Evolutionary conservation across 2,797 vertebrate genomes (phyloP).

Genomic region (Sebastolobus alascanus): DNA sequence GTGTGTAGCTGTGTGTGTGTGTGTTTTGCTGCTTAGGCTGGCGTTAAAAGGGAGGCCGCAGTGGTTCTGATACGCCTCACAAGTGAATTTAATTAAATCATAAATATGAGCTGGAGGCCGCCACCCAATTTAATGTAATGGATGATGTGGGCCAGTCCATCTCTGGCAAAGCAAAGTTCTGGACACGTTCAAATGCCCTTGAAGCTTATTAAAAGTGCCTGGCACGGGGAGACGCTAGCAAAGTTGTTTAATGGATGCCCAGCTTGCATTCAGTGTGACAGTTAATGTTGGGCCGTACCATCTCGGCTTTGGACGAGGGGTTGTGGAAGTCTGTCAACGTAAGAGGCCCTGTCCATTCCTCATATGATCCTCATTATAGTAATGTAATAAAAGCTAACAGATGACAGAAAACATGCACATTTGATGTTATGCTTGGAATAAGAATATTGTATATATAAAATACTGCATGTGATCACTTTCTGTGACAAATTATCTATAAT

Average conservation of each 20-base stretch:
- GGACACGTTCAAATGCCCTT: constrained; percentile 88
- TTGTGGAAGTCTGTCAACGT: constrained; percentile 48
- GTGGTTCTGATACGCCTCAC: constrained; percentile 86
- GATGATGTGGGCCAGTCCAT: constrained; percentile 88
- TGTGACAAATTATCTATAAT: constrained; percentile 28
- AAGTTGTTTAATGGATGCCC: constrained; percentile 86
- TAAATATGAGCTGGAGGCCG: constrained; percentile 90
- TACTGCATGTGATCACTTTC: constrained; percentile 1
- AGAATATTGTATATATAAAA: constrained; percentile 13
- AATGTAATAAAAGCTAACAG: constrained; percentile 43
- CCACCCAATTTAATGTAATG: constrained; percentile 90
- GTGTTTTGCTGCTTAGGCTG: constrained; percentile 78
- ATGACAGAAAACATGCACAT: constrained; percentile 46
- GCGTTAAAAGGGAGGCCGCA: constrained; percentile 80
- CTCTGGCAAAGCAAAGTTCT: constrained; percentile 87
- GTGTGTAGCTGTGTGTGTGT: constrained; percentile 57
- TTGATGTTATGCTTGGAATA: constrained; percentile 35
- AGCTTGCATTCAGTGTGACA: constrained; percentile 83
- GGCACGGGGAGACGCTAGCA: constrained; percentile 84
- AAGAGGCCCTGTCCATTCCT: constrained; percentile 26
- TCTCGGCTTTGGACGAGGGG: constrained; percentile 61
- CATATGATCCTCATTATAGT: constrained; percentile 42
- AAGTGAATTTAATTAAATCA: constrained; percentile 91
- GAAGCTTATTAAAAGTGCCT: constrained; percentile 90
- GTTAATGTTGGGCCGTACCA: constrained; percentile 81